Percentiles rank a stretch among this genome's conserved stretches.
Conservation (phyloP, 1,140 invertebrate species). For the Habropoda laboriosa region DNA sequence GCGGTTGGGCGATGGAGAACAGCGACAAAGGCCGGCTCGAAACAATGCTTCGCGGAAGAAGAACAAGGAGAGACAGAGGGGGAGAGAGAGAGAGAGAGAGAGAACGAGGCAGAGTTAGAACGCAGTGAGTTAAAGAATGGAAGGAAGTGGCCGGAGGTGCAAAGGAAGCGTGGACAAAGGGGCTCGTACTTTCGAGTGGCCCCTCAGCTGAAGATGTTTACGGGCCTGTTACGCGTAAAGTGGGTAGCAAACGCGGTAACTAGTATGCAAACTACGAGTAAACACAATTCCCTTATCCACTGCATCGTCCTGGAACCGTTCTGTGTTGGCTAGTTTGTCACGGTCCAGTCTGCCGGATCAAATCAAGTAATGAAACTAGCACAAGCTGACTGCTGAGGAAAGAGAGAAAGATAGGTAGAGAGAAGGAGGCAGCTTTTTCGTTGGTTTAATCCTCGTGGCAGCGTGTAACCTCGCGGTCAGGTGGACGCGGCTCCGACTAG, state of each 20-base stretch:
- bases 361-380: conserved; percentile 47
- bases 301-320: conserved; percentile 28
- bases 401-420: no score
- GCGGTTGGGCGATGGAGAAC: background rate
- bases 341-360: conserved; percentile 31
- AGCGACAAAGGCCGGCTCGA: conserved; percentile 15
- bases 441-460: background rate
- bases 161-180: conserved; percentile 65
- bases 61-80: background rate
- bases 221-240: conserved; percentile 71
- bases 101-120: no score
- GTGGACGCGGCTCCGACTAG: background rate
- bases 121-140: conserved; percentile 27
- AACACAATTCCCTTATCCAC: conserved; percentile 79
- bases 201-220: conserved; percentile 77
- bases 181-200: conserved; percentile 61
- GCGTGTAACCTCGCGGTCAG: conserved; percentile 5
- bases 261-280: conserved; percentile 79
- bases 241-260: conserved; percentile 70
- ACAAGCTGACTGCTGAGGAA: background rate
- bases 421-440: conserved; percentile 15
- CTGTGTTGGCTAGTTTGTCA: conserved; percentile 47
- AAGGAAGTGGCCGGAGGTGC: conserved; percentile 45
- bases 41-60: background rate
- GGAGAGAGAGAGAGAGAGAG: no score